Conservation (phyloP, 2,113 vertebrate genomes). For the Crotalus viridis region DNA sequence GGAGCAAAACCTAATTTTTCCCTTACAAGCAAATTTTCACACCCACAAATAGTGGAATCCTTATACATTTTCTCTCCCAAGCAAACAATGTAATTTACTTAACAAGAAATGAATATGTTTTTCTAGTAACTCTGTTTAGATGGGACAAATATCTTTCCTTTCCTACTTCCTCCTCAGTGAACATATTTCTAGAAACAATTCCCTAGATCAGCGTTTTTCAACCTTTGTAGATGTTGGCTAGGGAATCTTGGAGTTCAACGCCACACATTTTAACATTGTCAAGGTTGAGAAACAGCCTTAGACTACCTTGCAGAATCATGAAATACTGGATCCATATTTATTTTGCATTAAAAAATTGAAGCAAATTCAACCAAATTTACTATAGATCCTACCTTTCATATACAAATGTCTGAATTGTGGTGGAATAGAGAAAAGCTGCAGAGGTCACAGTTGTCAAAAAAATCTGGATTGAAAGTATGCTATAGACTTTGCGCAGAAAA, state of each 20-base stretch:
- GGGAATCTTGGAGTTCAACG: background rate
- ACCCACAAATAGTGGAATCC: background rate
- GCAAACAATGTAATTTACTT: background rate
- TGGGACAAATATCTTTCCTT: background rate
- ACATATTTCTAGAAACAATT: background rate
- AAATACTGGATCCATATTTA: background rate
- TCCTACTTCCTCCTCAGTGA: background rate
- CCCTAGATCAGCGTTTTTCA: background rate
- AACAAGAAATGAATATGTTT: background rate
- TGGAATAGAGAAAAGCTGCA: conserved; percentile 82
- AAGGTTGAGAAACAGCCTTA: background rate
- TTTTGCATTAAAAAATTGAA: background rate
- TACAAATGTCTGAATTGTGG: conserved; percentile 81
- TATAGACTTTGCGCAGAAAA: conserved; percentile 94
- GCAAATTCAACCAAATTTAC: conserved; percentile 24
- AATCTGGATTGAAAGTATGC: conserved; percentile 87
- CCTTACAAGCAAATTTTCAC: background rate
- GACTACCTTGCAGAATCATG: background rate
- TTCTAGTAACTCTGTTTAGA: background rate
- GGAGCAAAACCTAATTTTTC: background rate
- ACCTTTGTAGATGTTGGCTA: background rate
- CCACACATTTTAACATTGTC: background rate
- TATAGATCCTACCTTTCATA: conserved; percentile 79
- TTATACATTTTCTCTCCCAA: background rate
- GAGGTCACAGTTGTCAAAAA: conserved; percentile 84